Base-by-base conservation (phyloP, 2,888 invertebrate genomes). In the Altica lythri region DNA sequence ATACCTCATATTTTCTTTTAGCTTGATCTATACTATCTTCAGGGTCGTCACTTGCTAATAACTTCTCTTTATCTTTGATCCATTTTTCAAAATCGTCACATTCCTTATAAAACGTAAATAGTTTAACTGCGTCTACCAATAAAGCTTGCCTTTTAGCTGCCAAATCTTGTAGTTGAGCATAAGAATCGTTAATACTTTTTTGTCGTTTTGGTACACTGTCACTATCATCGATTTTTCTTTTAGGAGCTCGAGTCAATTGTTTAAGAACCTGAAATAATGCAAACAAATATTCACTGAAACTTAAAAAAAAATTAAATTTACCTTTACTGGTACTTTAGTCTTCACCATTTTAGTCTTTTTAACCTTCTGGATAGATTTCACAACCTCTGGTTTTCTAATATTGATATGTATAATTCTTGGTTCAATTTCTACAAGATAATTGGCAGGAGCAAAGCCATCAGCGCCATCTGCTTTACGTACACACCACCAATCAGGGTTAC, bases 401-500 rank as follows among this genome's bases (percentile, higher is more conserved):
- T 89, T 88, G n/a, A 92, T 86, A 78, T 87, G 80, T 2, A 91
- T 89, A 0, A 92, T 84, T 58, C 94, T 85, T 0, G 95, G 92
- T 62, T 95, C 95, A 38, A 94, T 85, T 77, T 95, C 95, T 22
- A 89, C 84, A 9, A 98, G 93, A 76, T 98, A 98, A 78, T 95
- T 96, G 1, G 95, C 96, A 0, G 99, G 99, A 2, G 98, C 96
- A 76, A 96, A 99, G 1, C 98, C 98, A 69, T 97, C 97, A 8
- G 86, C 85, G 0, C 96, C 90, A 71, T 92, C 93, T 0, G 88
- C 86, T 75, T 94, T 94, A 9, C 95, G 82, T n/a, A 97, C 92
- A 68, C 93, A 93, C 99, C 99, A 99, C 98, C 98, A 98, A 75
- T 99, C 99, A 0, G 90, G 87, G 78, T 97, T 98, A 4, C 94